Evolutionary conservation across 2,113 vertebrate species (phyloP).

Genomic region (Chaetura pelagica): DNA sequence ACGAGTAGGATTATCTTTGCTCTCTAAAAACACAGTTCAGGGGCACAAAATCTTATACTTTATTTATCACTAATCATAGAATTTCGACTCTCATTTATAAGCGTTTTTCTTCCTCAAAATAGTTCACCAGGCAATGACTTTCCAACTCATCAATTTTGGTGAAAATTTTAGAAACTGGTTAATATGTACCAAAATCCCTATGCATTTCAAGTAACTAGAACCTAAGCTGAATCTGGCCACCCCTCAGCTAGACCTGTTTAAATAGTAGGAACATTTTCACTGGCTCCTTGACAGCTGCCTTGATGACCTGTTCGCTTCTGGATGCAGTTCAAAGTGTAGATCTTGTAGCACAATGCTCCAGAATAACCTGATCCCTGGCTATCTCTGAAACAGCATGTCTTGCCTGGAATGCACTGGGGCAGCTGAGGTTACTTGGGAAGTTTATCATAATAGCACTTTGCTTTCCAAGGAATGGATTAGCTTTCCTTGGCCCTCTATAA

Average conservation of each 20-base stretch:
- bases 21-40: not conserved
- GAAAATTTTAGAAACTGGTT: not conserved
- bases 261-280: not conserved
- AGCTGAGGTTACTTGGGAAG: not conserved
- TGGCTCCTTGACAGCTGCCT: not conserved
- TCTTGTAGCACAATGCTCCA: not conserved
- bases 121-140: not conserved
- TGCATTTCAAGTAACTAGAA: not conserved
- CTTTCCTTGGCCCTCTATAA: not conserved
- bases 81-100: not conserved
- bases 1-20: not conserved
- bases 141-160: not conserved
- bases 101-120: not conserved
- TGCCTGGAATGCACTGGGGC: not conserved
- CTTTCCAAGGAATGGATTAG: not conserved
- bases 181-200: not conserved
- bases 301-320: not conserved
- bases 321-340: not conserved
- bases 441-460: not conserved
- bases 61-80: not conserved
- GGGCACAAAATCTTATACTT: not conserved
- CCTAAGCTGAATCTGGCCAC: not conserved
- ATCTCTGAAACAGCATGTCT: not conserved
- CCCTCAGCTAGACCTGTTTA: not conserved
- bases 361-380: not conserved